Conservation (phyloP, 2,797 vertebrate genomes). For the Macroramphosus scolopax region DNA sequence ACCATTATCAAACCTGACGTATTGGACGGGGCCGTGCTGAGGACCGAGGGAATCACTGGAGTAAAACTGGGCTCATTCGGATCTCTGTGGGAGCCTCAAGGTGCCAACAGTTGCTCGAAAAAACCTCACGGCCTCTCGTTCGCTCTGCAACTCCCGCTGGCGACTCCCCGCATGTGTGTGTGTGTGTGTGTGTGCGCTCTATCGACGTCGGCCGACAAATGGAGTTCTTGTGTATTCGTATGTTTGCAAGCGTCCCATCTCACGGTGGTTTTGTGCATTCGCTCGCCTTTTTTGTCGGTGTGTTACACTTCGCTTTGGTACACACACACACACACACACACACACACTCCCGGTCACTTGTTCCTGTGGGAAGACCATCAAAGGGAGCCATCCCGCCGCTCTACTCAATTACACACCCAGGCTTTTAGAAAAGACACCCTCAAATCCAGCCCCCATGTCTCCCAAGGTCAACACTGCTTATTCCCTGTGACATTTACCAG, state of each 20-base stretch:
- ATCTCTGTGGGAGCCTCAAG: slow-evolving; percentile 27
- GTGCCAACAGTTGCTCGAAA: slow-evolving; percentile 30
- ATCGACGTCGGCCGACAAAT: slow-evolving; percentile 1
- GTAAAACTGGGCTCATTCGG: slow-evolving; percentile 29
- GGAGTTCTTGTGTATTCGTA: background rate
- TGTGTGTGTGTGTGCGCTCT: too few relatives aligned
- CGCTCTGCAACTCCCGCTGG: slow-evolving; percentile 3
- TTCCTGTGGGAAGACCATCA: slow-evolving; percentile 55
- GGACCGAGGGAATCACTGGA: slow-evolving; percentile 39
- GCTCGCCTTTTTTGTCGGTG: slow-evolving; percentile 1
- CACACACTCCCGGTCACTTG: slow-evolving; percentile 14
- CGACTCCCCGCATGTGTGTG: slow-evolving; percentile 11
- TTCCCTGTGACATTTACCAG: slow-evolving; percentile 60
- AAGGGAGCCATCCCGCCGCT: slow-evolving; percentile 58
- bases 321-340: too few relatives aligned
- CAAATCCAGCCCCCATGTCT: slow-evolving; percentile 47
- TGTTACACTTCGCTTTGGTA: slow-evolving; percentile 7
- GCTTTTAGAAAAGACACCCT: slow-evolving; percentile 60
- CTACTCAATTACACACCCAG: slow-evolving; percentile 65
- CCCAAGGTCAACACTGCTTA: slow-evolving; percentile 65
- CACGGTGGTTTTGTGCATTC: background rate
- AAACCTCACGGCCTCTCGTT: slow-evolving; percentile 15
- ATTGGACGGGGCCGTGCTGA: slow-evolving; percentile 32
- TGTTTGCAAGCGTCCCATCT: background rate
- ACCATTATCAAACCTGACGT: slow-evolving; percentile 45